These are phyloP conservation scores for Labeo calbasu DNA, from an alignment of 2,797 vertebrate genomes.

Conservation along the genomic window DNA sequence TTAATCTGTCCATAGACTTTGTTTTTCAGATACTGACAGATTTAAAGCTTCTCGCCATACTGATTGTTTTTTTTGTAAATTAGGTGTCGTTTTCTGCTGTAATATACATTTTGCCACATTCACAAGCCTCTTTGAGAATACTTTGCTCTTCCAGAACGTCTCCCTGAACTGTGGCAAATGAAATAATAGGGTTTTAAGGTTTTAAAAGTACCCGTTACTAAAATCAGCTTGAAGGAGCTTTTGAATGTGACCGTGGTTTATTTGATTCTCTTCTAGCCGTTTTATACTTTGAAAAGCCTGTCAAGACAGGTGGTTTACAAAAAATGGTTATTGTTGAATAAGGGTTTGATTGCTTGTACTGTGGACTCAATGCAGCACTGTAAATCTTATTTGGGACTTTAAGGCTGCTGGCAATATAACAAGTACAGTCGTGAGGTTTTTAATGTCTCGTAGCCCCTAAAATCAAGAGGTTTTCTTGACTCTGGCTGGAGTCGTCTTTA, in stretches of 20 bases:
- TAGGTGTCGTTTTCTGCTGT: constrained; percentile 37
- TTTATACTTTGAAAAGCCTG: constrained; percentile 10
- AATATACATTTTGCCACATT: constrained; percentile 46
- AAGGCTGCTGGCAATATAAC: constrained; percentile 50
- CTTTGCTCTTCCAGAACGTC: constrained; percentile 46
- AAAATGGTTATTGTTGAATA: background rate
- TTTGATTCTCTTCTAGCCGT: background rate
- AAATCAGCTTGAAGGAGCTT: background rate
- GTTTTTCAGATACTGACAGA: background rate
- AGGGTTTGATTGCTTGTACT: background rate
- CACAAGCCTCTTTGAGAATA: constrained; percentile 30
- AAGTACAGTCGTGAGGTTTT: constrained; percentile 6
- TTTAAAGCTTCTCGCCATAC: constrained; percentile 23
- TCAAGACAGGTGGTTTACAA: constrained; percentile 32
- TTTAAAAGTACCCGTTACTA: background rate
- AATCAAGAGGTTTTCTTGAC: constrained; percentile 41
- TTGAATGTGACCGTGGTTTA: background rate
- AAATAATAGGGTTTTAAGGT: constrained; percentile 2
- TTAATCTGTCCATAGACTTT: background rate
- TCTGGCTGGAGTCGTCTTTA: constrained; percentile 37
- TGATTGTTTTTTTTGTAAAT: constrained; percentile 11
- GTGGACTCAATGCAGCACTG: constrained; percentile 11
- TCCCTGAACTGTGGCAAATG: constrained; percentile 37
- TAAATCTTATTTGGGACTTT: background rate
- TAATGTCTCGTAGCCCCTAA: constrained; percentile 24